Conservation (phyloP, 2,888 invertebrate genomes). For the Epistrophe grossulariae region DNA sequence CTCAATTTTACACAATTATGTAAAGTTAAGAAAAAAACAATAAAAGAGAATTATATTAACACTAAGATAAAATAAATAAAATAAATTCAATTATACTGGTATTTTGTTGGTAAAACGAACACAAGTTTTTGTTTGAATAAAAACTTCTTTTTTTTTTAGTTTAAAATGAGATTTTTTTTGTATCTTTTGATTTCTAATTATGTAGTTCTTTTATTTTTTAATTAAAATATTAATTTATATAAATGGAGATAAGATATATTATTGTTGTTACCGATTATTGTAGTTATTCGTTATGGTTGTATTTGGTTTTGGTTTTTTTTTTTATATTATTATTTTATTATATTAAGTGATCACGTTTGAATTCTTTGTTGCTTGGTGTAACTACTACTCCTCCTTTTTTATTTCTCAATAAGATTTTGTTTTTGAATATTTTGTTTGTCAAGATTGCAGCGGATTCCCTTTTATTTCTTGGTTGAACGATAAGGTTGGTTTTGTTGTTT, state of each 20-base stretch:
- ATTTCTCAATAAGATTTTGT: constrained; percentile 40
- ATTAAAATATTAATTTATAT: constrained; percentile 62
- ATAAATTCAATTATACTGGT: constrained; percentile 70
- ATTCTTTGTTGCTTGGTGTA: constrained; percentile 73
- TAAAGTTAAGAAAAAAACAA: constrained; percentile 43
- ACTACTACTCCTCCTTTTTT: constrained; percentile 51
- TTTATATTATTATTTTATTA: constrained; percentile 33
- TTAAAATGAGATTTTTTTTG: constrained; percentile 66
- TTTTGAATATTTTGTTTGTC: constrained; percentile 49
- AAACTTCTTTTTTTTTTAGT: constrained; percentile 41
- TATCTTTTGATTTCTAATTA: constrained; percentile 38
- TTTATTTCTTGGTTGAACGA: constrained; percentile 69
- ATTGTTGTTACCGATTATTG: constrained; percentile 75
- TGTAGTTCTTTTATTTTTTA: constrained; percentile 59
- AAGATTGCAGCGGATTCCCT: constrained; percentile 72
- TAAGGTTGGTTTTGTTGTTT: constrained; percentile 64
- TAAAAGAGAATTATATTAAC: constrained; percentile 47
- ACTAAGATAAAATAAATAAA: constrained; percentile 67
- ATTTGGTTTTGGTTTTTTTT: constrained; percentile 63
- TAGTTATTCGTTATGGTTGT: constrained; percentile 74
- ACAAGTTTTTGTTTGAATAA: constrained; percentile 58
- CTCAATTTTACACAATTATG: constrained; percentile 48
- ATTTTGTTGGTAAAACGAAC: constrained; percentile 69
- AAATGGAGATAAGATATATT: constrained; percentile 56
- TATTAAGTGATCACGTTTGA: constrained; percentile 68